Conservation (phyloP, 2,888 invertebrate genomes). For the Melitaea athalia region DNA sequence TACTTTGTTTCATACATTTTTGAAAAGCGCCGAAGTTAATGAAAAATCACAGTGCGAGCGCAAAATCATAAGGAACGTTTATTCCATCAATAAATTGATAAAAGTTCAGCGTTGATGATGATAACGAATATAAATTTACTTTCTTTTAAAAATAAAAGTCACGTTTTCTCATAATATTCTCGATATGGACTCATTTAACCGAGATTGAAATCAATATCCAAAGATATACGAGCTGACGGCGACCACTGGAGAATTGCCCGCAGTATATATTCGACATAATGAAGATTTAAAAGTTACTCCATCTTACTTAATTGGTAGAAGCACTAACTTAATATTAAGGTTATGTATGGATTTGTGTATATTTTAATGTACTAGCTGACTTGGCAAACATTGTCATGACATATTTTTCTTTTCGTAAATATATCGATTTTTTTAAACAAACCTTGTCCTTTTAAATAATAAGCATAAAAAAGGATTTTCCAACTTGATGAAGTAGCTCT, state of each 20-base stretch:
- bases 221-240: conserved; percentile 29
- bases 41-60: neutral
- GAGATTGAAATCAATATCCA: conserved; percentile 32
- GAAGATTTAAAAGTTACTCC: conserved; percentile 4
- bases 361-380: too few relatives aligned
- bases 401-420: too few relatives aligned
- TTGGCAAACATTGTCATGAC: too few relatives aligned
- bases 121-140: neutral
- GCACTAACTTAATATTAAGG: too few relatives aligned
- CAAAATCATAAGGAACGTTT: neutral
- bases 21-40: too few relatives aligned
- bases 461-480: too few relatives aligned
- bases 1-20: too few relatives aligned
- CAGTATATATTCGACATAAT: conserved; percentile 17
- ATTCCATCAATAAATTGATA: neutral
- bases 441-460: too few relatives aligned
- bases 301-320: neutral
- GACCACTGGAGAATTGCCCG: conserved; percentile 28
- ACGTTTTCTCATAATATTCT: conserved; percentile 23
- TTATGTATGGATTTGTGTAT: too few relatives aligned
- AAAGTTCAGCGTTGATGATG: neutral
- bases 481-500: too few relatives aligned
- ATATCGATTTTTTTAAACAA: too few relatives aligned
- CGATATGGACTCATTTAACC: conserved; percentile 25
- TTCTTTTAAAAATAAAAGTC: conserved; percentile 18